A percentile compares a stretch with the other conserved stretches of the same genome.
These are phyloP conservation scores for Brachylomia viminalis DNA, from an alignment of 2,888 invertebrate genomes.

Conservation along the genomic window DNA sequence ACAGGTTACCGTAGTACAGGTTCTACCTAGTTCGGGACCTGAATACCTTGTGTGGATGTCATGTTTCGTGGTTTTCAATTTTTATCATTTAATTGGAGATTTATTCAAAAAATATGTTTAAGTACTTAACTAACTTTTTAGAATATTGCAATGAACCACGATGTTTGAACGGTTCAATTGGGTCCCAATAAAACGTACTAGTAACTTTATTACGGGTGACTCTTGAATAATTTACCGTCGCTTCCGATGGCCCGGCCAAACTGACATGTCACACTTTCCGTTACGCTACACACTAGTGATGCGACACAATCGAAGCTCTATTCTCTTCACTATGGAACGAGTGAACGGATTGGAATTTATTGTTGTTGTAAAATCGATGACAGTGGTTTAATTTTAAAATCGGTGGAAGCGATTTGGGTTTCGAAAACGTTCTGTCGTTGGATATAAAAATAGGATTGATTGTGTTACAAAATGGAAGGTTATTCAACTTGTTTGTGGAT, in stretches of 20 bases:
- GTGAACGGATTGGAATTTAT: constrained; percentile 35
- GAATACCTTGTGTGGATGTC: no score
- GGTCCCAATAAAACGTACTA: constrained; percentile 61
- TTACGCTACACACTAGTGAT: constrained; percentile 45
- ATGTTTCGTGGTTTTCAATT: no score
- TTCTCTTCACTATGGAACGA: constrained; percentile 37
- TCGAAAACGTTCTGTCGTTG: not conserved
- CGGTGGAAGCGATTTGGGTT: constrained; percentile 1
- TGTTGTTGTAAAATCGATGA: constrained; percentile 41
- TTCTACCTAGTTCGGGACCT: no score
- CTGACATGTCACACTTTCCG: constrained; percentile 64
- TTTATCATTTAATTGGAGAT: no score
- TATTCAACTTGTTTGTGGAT: not conserved
- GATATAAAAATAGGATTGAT: not conserved
- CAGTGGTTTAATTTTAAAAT: constrained; percentile 38
- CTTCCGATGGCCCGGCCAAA: constrained; percentile 50
- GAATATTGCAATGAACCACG: constrained; percentile 42
- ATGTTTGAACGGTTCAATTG: constrained; percentile 59
- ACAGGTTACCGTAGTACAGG: no score
- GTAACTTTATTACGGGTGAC: constrained; percentile 66
- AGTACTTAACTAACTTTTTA: no score
- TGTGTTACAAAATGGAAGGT: not conserved
- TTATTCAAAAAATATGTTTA: no score
- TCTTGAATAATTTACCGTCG: constrained; percentile 71
- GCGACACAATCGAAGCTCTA: constrained; percentile 41